Percentiles rank a stretch among this genome's conserved stretches.
phyloP scores from a whole-genome alignment of 2,888 invertebrate species.

The Lacanobia oleracea region DNA sequence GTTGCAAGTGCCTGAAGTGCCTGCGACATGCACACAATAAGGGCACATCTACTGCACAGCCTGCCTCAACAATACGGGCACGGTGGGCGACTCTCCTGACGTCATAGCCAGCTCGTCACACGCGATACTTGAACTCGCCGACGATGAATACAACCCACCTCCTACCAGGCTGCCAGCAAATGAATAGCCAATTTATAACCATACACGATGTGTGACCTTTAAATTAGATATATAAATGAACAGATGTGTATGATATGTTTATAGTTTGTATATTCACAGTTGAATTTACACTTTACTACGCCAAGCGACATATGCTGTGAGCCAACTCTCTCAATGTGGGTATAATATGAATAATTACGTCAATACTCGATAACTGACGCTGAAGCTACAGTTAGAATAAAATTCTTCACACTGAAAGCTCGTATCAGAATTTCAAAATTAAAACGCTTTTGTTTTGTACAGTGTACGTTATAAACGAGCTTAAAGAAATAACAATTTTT shows the following conservation, averaged over 20 bases:
- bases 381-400: not conserved
- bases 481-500: not conserved
- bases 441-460: not conserved
- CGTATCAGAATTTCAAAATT: not conserved
- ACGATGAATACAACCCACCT: constrained; percentile 19
- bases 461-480: not conserved
- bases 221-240: constrained; percentile 16
- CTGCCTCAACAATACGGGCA: constrained; percentile 47
- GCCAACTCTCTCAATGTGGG: not conserved
- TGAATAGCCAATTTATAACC: constrained; percentile 22
- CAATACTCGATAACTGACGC: not conserved
- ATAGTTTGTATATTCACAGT: constrained; percentile 2
- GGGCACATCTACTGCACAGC: constrained; percentile 27
- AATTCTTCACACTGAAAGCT: not conserved
- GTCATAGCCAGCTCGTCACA: constrained; percentile 43
- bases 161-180: not conserved
- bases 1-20: constrained; percentile 15
- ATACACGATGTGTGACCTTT: constrained; percentile 18
- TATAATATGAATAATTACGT: constrained; percentile 7
- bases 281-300: not conserved
- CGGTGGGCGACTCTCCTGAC: constrained; percentile 31
- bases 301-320: not conserved
- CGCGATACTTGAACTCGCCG: constrained; percentile 32
- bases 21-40: constrained; percentile 45
- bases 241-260: constrained; percentile 14